Evolutionary conservation across 2,888 invertebrate species (phyloP), one percentile per base, ranked within the genome.

Genomic region (Leucozona laternaria): DNA sequence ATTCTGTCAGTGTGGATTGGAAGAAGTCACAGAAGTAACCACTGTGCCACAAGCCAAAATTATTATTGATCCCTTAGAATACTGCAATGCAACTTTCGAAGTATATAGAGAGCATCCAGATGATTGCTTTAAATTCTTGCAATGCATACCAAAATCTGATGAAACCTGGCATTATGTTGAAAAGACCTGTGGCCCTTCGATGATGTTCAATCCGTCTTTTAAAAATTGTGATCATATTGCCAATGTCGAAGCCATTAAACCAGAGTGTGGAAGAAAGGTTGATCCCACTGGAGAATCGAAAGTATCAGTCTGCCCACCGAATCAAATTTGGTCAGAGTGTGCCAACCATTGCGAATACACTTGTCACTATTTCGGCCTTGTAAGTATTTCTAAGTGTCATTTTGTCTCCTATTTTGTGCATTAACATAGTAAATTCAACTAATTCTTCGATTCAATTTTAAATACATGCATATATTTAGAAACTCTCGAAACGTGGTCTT

Each of bases 291-390:
- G 76, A 11, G 40, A 34, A 0, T 22, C 66, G 3, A 89, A 89
- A 5, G 17, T 13, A 37, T 13, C 37, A 37, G 13, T 88, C 0
- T 92, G 92, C 70, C 89, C 89, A 0, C 90, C 90, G 0, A 96
- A 94, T 0, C 93, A 94, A 79, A 92, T 93, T n/a, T 95, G 94
- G 93, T 93, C 94, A 0, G 93, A 95, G 0, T 97, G 97, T 90
- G 96, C 96, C 0, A 95, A 95, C 89, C 93, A 94, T 11, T 97
- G 97, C 90, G 94, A 95, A 86, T 94, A 94, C 80, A 93, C 96
- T 1, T 97, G 97, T 90, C 93, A 95, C 71, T 94, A 95, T 90
- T 97, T 95, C 91, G 93, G 93, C 48, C 92, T 93, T 60, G 90
- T 90, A 1, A 88, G 77, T 20, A 22, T 45, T 45, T 8, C 17